Evolutionary conservation across 2,797 vertebrate species (phyloP).

Genomic region (Takifugu rubripes): DNA sequence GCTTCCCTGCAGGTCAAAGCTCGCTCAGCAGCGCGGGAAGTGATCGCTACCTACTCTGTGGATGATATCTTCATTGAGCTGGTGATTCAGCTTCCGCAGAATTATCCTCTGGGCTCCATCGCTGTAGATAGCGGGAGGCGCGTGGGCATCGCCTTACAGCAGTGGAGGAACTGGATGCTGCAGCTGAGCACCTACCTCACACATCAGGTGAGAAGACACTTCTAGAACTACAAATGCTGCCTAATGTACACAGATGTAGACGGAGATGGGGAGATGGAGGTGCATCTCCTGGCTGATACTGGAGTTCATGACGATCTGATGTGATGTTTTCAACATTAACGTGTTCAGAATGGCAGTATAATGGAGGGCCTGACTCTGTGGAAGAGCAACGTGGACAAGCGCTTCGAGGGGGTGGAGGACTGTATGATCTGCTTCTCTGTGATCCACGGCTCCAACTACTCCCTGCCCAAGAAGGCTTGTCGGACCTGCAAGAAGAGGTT

Average conservation of each 20-base stretch:
- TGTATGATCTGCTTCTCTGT: constrained; percentile 99
- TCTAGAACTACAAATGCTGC: neutral
- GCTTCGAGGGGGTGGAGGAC: constrained; percentile 96
- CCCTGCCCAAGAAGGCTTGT: constrained; percentile 95
- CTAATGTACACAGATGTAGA: neutral
- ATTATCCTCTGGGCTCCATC: constrained; percentile 92
- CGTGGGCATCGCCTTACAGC: constrained; percentile 94
- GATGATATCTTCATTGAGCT: constrained; percentile 97
- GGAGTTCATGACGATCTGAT: neutral
- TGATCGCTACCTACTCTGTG: constrained; percentile 94
- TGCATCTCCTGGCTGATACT: neutral
- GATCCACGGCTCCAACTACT: constrained; percentile 98
- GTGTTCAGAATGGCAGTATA: constrained; percentile 92
- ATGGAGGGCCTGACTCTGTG: constrained; percentile 97
- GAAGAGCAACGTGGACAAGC: constrained; percentile 98
- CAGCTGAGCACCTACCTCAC: constrained; percentile 91
- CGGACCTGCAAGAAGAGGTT: constrained; percentile 98
- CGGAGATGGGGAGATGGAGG: neutral
- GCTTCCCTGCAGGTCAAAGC: constrained; percentile 85
- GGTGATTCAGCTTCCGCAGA: constrained; percentile 93
- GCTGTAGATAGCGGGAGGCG: constrained; percentile 92
- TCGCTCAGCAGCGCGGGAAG: constrained; percentile 90
- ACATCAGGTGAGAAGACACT: constrained; percentile 58
- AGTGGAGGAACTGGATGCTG: constrained; percentile 99
- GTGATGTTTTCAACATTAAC: constrained; percentile 1